Conservation (phyloP, 2,797 vertebrate species). For the Cebuella pygmaea region DNA sequence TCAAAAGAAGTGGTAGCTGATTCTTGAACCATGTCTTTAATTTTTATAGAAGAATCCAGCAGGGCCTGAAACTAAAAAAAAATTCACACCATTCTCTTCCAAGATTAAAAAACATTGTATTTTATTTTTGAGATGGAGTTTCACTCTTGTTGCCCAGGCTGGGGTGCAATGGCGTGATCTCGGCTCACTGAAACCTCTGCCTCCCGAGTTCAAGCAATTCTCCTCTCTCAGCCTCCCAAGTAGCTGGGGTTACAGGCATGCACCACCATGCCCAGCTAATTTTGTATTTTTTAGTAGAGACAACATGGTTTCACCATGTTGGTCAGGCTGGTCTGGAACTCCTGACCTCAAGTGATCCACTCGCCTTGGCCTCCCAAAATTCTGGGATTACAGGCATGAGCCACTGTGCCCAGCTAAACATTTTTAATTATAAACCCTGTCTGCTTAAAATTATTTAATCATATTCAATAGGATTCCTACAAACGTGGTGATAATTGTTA, state of each 20-base stretch:
- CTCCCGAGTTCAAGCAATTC: no score
- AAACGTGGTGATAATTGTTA: not conserved
- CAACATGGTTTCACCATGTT: not conserved
- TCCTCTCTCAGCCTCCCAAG: not conserved
- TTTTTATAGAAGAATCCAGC: slow-evolving; percentile 32
- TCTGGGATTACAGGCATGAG: not conserved
- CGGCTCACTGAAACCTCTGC: no score
- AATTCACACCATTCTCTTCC: slow-evolving; percentile 4
- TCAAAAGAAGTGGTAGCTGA: slow-evolving; percentile 81
- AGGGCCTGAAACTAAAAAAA: slow-evolving; percentile 33
- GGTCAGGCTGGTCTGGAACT: not conserved
- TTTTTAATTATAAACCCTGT: slow-evolving; percentile 24
- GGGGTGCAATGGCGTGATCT: no score
- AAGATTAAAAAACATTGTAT: slow-evolving; percentile 11
- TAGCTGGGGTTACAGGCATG: not conserved
- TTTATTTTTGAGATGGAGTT: no score
- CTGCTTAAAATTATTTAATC: slow-evolving; percentile 46
- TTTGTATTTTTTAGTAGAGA: not conserved
- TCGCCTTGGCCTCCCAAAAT: not conserved
- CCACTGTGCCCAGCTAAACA: not conserved
- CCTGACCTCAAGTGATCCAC: not conserved
- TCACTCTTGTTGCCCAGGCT: no score
- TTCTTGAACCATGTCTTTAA: slow-evolving; percentile 55
- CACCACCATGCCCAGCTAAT: not conserved
- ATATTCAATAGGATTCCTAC: slow-evolving; percentile 29